A percentile compares a stretch with the other conserved stretches of the same genome.
Evolutionary conservation across 2,797 vertebrate species (phyloP).

Genomic region (Anabacerthia variegaticeps): DNA sequence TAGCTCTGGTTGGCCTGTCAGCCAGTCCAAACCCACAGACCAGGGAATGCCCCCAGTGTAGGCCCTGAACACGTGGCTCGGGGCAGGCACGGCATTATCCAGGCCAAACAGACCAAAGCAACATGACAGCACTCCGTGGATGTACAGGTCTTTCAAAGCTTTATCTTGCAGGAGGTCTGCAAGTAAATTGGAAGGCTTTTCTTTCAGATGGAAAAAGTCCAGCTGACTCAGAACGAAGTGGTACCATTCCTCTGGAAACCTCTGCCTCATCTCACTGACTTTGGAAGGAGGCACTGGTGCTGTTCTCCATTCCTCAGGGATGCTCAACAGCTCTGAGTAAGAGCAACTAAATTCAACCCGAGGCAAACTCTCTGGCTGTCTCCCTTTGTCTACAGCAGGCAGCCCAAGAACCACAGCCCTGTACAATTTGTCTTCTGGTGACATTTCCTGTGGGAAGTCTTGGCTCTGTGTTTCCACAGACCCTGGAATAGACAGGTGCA

Average conservation of each 20-base stretch:
- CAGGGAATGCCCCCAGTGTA: conserved; percentile 92
- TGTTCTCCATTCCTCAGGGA: conserved; percentile 88
- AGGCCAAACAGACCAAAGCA: conserved; percentile 87
- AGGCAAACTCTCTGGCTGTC: conserved; percentile 62
- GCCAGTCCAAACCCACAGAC: conserved; percentile 92
- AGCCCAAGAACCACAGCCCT: conserved; percentile 85
- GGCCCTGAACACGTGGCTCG: conserved; percentile 88
- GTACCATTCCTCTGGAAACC: conserved; percentile 96
- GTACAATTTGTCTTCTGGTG: conserved; percentile 83
- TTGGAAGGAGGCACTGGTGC: conserved; percentile 81
- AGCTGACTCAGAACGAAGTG: conserved; percentile 85
- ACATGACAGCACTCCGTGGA: conserved; percentile 87
- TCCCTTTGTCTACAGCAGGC: conserved; percentile 86
- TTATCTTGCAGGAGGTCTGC: conserved; percentile 87
- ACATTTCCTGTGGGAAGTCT: conserved; percentile 78
- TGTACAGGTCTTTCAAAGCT: conserved; percentile 86
- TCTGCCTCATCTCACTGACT: conserved; percentile 83
- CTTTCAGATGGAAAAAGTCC: conserved; percentile 82
- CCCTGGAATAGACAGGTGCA: conserved; percentile 86
- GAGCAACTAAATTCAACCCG: conserved; percentile 85
- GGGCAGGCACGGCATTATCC: conserved; percentile 85
- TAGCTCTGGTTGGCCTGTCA: conserved; percentile 89
- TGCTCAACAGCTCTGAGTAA: conserved; percentile 84
- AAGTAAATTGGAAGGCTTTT: conserved; percentile 81
- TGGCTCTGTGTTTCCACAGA: conserved; percentile 86